Percentiles rank a stretch among this genome's conserved stretches.
Conservation (phyloP, 2,888 invertebrate genomes). For the Anagyrus pseudococci region DNA sequence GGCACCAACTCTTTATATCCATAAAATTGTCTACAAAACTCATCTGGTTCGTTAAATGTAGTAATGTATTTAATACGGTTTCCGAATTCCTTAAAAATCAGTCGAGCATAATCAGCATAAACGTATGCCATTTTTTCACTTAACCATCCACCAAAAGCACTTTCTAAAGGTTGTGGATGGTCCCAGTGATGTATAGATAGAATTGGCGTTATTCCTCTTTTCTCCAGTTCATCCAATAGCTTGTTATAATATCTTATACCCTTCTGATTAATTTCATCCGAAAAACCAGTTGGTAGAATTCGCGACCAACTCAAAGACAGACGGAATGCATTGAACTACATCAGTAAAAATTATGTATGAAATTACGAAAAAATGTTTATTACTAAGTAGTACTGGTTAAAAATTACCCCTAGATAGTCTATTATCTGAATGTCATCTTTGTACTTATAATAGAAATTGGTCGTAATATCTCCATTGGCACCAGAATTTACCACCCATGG, state of each 20-base stretch:
- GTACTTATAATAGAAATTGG: conserved; percentile 73
- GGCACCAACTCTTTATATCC: no score
- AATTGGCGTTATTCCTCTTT: conserved; percentile 66
- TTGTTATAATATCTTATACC: conserved; percentile 72
- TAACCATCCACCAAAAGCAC: conserved; percentile 71
- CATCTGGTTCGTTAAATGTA: conserved; percentile 79
- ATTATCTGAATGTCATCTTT: conserved; percentile 59
- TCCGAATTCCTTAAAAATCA: conserved; percentile 67
- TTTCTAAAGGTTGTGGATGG: conserved; percentile 65
- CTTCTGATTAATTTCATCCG: conserved; percentile 64
- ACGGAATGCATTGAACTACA: conserved; percentile 60
- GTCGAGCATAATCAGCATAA: conserved; percentile 68
- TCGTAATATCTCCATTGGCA: conserved; percentile 71
- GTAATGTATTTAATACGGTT: conserved; percentile 74
- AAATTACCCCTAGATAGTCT: conserved; percentile 43
- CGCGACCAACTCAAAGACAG: conserved; percentile 74
- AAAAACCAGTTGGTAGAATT: conserved; percentile 69
- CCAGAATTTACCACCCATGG: conserved; percentile 65
- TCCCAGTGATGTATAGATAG: conserved; percentile 76
- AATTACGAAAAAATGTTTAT: background rate
- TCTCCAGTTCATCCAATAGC: conserved; percentile 66
- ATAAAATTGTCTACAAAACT: conserved; percentile 61
- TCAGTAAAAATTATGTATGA: background rate
- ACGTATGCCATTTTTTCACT: conserved; percentile 68
- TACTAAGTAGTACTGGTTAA: background rate